phyloP scores from a whole-genome alignment of 2,888 invertebrate genomes.

The Operophtera brumata region DNA sequence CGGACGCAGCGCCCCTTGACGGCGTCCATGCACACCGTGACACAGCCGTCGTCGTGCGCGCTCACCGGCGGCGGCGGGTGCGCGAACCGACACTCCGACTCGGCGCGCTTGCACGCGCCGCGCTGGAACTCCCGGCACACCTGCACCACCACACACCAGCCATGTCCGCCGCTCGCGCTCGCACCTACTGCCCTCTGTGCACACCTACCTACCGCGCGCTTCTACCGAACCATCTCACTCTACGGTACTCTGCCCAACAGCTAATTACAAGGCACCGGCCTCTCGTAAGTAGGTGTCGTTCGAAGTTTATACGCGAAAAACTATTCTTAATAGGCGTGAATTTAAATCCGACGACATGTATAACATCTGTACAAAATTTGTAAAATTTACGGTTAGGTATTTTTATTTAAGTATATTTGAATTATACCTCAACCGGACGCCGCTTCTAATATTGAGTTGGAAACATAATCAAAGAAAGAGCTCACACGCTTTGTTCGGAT shows the following conservation, averaged over 20 bases:
- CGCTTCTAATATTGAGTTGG: slow-evolving; percentile 51
- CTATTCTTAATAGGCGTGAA: slow-evolving; percentile 3
- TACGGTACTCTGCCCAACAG: slow-evolving; percentile 24
- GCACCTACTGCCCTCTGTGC: slow-evolving; percentile 33
- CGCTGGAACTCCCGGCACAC: slow-evolving; percentile 99
- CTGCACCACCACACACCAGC: slow-evolving; percentile 83
- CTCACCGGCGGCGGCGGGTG: slow-evolving; percentile 98
- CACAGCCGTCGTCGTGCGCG: slow-evolving; percentile 98
- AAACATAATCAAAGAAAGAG: slow-evolving; percentile 22
- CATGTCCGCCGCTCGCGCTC: slow-evolving; percentile 62
- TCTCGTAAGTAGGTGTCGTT: slow-evolving; percentile 21
- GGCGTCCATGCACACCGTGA: slow-evolving; percentile 99
- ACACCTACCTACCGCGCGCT: slow-evolving; percentile 28
- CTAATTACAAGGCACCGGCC: slow-evolving; percentile 22
- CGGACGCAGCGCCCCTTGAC: slow-evolving; percentile 99
- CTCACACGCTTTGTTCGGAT: slow-evolving; percentile 26
- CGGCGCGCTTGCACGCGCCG: slow-evolving; percentile 98
- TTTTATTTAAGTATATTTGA: slow-evolving; percentile 15
- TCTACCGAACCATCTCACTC: slow-evolving; percentile 6
- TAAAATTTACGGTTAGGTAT: slow-evolving; percentile 15
- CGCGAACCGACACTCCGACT: slow-evolving; percentile 99
- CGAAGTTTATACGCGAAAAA: slow-evolving; percentile 25
- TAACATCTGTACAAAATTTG: not conserved
- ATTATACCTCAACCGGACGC: slow-evolving; percentile 66
- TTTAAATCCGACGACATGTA: not conserved